Base-by-base conservation (phyloP, 2,113 vertebrate species). In the Nanorana parkeri region DNA sequence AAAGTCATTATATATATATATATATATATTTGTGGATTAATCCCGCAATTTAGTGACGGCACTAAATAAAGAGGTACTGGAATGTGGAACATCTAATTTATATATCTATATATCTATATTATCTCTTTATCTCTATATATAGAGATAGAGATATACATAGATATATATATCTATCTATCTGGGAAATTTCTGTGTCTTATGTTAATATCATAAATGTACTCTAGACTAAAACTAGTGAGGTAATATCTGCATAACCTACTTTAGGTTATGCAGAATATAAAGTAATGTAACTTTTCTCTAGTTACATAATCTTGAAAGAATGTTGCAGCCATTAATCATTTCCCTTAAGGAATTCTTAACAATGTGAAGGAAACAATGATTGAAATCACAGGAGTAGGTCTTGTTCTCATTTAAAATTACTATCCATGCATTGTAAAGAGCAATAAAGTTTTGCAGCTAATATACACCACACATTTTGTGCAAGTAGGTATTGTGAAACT, bases 331-430 rank as follows among this genome's bases (percentile, higher is more conserved):
- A 77, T 65, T 77, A 77, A 77, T 77, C 74, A 77, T 77, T 26
- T 63, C 41, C 41, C 41, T 77, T 77, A 77, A 65, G 74, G 60
- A 64, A 64, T 65, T 55, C 74, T 77, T 51, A 63, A 77, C 32
- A 64, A 77, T 51, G 41, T 77, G 58, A 77, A 77, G 74, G 74
- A 55, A 64, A 51, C 58, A 77, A 63, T 64, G 74, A 77, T 64
- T 77, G 60, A 77, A 77, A 63, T 77, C 74, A 77, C 58, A 64
- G 74, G 60, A 77, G 74, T 77, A 77, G 58, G 58, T 77, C 74
- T 77, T 77, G 74, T 77, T 77, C 74, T 77, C 74, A 77, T 64
- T 77, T 77, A 77, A 64, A 77, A 63, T 64, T 21, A 41, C 58
- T 75, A 75, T 61, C 58, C 55, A 75, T 60, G 72, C 28, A 75